Conservation (phyloP, 30 jellyfish, hydroid and myxozoan species). For the Turritopsis rubra region DNA sequence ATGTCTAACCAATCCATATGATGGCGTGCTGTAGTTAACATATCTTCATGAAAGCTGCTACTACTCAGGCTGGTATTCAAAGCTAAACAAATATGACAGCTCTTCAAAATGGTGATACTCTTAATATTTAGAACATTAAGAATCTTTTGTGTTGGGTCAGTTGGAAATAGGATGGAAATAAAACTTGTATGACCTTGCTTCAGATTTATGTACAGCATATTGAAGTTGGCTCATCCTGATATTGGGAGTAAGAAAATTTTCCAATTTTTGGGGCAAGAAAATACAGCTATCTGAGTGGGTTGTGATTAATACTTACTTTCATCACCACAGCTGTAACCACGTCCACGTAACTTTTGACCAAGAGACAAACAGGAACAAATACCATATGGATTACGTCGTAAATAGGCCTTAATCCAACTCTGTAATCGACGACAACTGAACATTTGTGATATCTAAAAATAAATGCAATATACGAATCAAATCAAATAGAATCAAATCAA, state of each 20-base stretch:
- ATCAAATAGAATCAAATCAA: too few species aligned
- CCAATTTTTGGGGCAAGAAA: too few species aligned
- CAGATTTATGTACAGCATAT: too few species aligned
- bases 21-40: conserved; percentile 35
- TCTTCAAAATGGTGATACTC: background rate
- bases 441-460: conserved; percentile 18
- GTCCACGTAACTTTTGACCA: conserved; percentile 79
- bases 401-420: conserved; percentile 61
- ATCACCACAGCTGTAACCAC: conserved; percentile 82
- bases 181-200: too few species aligned
- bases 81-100: background rate
- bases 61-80: conserved; percentile 61
- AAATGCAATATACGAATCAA: too few species aligned
- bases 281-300: background rate
- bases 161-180: too few species aligned
- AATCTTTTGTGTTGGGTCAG: too few species aligned
- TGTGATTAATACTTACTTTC: conserved; percentile 50
- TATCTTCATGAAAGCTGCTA: conserved; percentile 63
- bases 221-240: too few species aligned
- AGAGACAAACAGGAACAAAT: conserved; percentile 63
- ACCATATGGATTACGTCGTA: conserved; percentile 84
- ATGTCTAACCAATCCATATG: conserved; percentile 40
- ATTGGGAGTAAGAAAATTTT: too few species aligned
- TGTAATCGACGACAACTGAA: conserved; percentile 44
- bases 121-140: too few species aligned